A percentile compares a stretch with the other conserved stretches of the same genome.
Conservation (phyloP, 1,140 invertebrate genomes). For the Drosophila pandora region DNA sequence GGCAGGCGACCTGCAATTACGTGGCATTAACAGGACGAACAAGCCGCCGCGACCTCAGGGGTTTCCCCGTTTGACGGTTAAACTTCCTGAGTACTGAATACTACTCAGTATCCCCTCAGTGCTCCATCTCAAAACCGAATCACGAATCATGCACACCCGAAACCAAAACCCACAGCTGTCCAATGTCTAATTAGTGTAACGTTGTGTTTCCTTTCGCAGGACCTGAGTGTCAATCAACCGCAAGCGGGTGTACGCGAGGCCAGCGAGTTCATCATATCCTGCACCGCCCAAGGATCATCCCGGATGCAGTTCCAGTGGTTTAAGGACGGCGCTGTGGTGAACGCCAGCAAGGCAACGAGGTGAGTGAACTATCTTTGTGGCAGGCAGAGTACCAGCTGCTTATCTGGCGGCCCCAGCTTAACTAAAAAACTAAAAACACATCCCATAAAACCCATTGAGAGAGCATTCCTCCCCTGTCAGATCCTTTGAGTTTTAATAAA, state of each 20-base stretch:
- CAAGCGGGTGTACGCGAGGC: slow-evolving; percentile 87
- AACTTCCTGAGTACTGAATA: background rate
- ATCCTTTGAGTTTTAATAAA: slow-evolving; percentile 46
- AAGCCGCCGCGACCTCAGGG: slow-evolving; percentile 60
- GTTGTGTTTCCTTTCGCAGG: slow-evolving; percentile 84
- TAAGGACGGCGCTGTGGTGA: slow-evolving; percentile 90
- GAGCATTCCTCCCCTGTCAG: background rate
- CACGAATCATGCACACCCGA: slow-evolving; percentile 1
- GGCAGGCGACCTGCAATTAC: slow-evolving; percentile 55
- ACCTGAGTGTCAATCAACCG: slow-evolving; percentile 86
- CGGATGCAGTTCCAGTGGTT: slow-evolving; percentile 91
- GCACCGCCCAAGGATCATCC: slow-evolving; percentile 90
- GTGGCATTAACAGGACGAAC: slow-evolving; percentile 70
- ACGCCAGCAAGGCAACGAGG: slow-evolving; percentile 89
- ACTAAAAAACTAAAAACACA: background rate
- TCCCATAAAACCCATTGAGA: slow-evolving; percentile 8
- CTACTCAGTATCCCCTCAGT: background rate
- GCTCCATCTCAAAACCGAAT: background rate
- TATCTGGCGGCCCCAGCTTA: slow-evolving; percentile 4
- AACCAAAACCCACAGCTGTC: slow-evolving; percentile 5
- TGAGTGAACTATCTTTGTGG: slow-evolving; percentile 80
- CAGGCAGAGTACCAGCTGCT: slow-evolving; percentile 12
- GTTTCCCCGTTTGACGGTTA: slow-evolving; percentile 15
- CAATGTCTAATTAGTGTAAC: slow-evolving; percentile 67
- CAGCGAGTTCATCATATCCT: slow-evolving; percentile 90